These are phyloP conservation scores for Stomatorhinus ivindoensis DNA, from an alignment of 2,113 vertebrate genomes.

Conservation along the genomic window DNA sequence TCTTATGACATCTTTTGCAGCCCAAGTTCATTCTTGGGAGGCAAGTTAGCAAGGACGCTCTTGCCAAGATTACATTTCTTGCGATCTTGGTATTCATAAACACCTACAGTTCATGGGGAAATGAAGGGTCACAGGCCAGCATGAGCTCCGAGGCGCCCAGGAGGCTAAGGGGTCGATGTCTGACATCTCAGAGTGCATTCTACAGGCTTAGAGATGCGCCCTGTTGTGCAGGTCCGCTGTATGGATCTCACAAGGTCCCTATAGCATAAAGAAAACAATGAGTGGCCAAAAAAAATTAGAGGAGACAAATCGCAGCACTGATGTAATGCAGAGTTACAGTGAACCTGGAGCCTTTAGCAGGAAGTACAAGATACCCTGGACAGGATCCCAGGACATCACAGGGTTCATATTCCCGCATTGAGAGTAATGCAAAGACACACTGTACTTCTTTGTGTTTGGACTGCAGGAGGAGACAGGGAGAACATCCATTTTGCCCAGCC, in stretches of 20 bases:
- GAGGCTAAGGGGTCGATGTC: neutral
- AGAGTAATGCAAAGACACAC: neutral
- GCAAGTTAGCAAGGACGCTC: neutral
- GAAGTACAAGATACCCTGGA: neutral
- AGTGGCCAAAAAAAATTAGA: neutral
- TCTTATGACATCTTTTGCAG: neutral
- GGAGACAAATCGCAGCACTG: neutral
- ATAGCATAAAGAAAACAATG: neutral
- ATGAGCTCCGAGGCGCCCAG: neutral
- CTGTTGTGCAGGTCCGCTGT: neutral
- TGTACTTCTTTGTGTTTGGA: neutral
- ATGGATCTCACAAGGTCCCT: neutral
- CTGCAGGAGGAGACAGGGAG: neutral
- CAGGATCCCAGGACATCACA: neutral
- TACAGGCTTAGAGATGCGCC: neutral
- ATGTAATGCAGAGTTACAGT: neutral
- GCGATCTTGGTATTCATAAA: neutral
- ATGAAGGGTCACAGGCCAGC: neutral
- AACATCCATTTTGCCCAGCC: neutral
- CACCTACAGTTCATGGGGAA: neutral
- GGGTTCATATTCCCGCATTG: neutral
- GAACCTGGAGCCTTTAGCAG: neutral
- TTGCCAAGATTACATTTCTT: neutral
- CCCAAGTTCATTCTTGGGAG: neutral
- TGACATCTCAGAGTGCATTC: neutral